phyloP scores from a whole-genome alignment of 2,113 vertebrate species.

The Grantiella picta region DNA sequence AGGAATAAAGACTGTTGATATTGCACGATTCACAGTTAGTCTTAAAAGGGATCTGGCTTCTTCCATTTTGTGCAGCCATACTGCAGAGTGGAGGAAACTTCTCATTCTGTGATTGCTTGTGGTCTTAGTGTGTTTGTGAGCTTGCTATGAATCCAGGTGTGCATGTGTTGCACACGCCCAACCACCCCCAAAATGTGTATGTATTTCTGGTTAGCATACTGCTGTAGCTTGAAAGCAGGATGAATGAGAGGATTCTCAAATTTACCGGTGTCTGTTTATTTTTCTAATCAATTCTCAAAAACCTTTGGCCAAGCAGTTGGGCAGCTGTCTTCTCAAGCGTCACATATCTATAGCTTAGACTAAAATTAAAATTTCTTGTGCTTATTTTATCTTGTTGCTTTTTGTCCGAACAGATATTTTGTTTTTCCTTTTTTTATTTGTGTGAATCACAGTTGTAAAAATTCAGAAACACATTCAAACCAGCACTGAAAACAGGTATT shows the following conservation, averaged over 20 bases:
- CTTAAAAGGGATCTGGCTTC: neutral
- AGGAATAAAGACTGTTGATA: neutral
- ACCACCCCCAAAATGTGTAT: neutral
- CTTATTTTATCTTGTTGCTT: neutral
- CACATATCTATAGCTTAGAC: neutral
- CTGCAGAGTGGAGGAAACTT: neutral
- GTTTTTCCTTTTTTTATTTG: neutral
- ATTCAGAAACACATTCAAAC: neutral
- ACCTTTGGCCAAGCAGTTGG: neutral
- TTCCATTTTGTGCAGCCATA: neutral
- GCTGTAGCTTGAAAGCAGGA: neutral
- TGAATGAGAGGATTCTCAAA: neutral
- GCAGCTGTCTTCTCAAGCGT: neutral
- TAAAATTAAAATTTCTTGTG: neutral
- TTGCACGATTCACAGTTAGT: neutral
- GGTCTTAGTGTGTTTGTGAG: neutral
- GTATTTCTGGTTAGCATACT: neutral
- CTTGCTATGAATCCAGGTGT: neutral
- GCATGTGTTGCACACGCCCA: fast-evolving
- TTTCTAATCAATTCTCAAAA: neutral
- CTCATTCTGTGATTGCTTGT: neutral
- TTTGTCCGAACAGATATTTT: neutral
- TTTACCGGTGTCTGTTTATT: neutral
- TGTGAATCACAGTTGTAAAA: neutral
- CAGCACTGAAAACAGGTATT: neutral